Base-by-base conservation (phyloP, 2,113 vertebrate species). In the Ictalurus furcatus region DNA sequence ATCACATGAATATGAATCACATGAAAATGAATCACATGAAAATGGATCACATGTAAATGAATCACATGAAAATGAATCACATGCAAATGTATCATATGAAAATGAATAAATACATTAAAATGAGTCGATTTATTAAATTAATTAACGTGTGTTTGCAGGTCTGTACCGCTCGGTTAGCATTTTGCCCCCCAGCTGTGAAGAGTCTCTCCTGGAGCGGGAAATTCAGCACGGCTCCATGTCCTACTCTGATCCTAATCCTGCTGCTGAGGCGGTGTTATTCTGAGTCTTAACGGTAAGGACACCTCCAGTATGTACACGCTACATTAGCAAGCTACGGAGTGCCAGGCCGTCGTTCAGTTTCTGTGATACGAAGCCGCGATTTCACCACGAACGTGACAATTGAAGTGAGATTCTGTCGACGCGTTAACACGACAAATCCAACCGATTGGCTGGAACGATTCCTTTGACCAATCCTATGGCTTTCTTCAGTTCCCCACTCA, bases 241-340 rank as follows among this genome's bases (percentile, higher is more conserved):
- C 92, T 94, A 89, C 85, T 90, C 92, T 90, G 93, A 91, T 88
- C 88, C 81, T 19, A 4, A 58, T 9, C 52, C 80, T 8, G 89
- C 94, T 93, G 92, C 91, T 56, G 94, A 94, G n/a, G 89, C 93
- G 6, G 95, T 96, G 84, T 92, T 95, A 82, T 95, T 96, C 92
- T 96, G 94, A 96, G 90, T 85, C 69, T 8, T 40, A 30, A 88
- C 1, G n/a, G 88, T 90, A 81, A 86, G 84, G 74, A 79, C 25
- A 21, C 84, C 91, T 89, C 44, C 74, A 30, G 56, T 82, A 54
- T 34, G 21, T 84, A 37, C n/a, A 56, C 16, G 11, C 61, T 48
- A 48, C 44, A 48, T 48, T 7, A 14, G 7, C 37, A 54, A 11
- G 28, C 1, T 0, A 14, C 9, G 34, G n/a, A 52, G 1, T 12